Evolutionary conservation across 2,888 invertebrate genomes (phyloP).

Genomic region (Lochmaea crataegi): DNA sequence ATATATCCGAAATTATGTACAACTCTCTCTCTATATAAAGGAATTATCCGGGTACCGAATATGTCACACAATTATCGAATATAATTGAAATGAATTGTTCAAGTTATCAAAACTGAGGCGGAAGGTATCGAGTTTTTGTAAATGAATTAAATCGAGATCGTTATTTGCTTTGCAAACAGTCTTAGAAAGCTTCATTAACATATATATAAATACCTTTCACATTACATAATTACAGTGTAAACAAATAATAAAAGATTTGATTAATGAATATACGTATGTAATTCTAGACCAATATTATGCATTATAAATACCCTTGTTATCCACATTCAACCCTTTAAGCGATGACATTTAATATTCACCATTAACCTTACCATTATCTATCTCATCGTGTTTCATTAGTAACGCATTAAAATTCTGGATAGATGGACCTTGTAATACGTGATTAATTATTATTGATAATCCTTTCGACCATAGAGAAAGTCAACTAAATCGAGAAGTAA

Average conservation of each 20-base stretch:
- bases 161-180: not conserved
- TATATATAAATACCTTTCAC: not conserved
- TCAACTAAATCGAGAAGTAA: too few species aligned
- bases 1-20: not conserved
- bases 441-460: not conserved
- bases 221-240: not conserved
- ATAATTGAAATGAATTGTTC: not conserved
- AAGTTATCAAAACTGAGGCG: not conserved
- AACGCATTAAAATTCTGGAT: not conserved
- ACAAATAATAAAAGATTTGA: not conserved
- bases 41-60: not conserved
- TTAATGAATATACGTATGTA: not conserved
- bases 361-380: not conserved
- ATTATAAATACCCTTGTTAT: slow-evolving; percentile 3
- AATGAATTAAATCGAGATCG: not conserved
- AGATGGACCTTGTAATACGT: too few species aligned
- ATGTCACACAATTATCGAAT: not conserved
- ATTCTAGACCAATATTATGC: not conserved
- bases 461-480: not conserved
- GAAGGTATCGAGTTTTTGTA: not conserved
- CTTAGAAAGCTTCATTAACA: not conserved
- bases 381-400: not conserved
- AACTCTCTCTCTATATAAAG: not conserved
- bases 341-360: slow-evolving; percentile 1
- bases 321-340: not conserved